These are phyloP conservation scores for Lycaena phlaeas DNA, from an alignment of 2,888 invertebrate species.

Conservation along the genomic window DNA sequence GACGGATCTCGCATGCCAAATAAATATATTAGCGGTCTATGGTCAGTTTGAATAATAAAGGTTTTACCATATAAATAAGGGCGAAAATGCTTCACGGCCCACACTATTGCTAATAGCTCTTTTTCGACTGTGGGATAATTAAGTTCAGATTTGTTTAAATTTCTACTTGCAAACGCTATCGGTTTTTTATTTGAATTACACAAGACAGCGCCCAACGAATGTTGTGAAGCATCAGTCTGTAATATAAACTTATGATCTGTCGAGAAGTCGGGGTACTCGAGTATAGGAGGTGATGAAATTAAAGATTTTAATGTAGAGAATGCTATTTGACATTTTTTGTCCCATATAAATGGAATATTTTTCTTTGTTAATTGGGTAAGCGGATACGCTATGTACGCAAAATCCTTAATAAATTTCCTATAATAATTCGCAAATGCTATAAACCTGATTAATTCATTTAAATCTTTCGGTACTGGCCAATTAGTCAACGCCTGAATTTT, in stretches of 20 bases:
- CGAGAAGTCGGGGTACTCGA: slow-evolving; percentile 6
- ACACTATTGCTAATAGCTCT: slow-evolving; percentile 4
- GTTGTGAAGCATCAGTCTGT: slow-evolving; percentile 5
- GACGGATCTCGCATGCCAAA: neutral
- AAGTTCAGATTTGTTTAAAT: neutral
- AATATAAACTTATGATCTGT: slow-evolving; percentile 3
- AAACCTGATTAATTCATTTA: slow-evolving; percentile 14
- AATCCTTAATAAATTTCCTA: slow-evolving; percentile 15
- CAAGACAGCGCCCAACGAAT: neutral
- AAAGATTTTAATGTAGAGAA: neutral
- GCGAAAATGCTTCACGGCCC: slow-evolving; percentile 2
- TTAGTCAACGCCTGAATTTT: slow-evolving; percentile 14
- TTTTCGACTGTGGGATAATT: slow-evolving; percentile 2
- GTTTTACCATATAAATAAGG: slow-evolving; percentile 3
- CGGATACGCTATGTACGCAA: slow-evolving; percentile 8
- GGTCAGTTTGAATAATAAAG: slow-evolving; percentile 1
- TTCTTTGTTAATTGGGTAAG: slow-evolving; percentile 3
- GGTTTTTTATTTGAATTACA: neutral
- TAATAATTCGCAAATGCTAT: slow-evolving; percentile 16
- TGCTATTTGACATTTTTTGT: neutral
- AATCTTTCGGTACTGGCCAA: slow-evolving; percentile 12
- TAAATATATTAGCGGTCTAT: neutral
- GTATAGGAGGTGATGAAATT: neutral
- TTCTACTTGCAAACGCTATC: neutral
- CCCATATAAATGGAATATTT: neutral